These are phyloP conservation scores for Platypus cylindrus DNA, from an alignment of 2,888 invertebrate species.

Conservation along the genomic window DNA sequence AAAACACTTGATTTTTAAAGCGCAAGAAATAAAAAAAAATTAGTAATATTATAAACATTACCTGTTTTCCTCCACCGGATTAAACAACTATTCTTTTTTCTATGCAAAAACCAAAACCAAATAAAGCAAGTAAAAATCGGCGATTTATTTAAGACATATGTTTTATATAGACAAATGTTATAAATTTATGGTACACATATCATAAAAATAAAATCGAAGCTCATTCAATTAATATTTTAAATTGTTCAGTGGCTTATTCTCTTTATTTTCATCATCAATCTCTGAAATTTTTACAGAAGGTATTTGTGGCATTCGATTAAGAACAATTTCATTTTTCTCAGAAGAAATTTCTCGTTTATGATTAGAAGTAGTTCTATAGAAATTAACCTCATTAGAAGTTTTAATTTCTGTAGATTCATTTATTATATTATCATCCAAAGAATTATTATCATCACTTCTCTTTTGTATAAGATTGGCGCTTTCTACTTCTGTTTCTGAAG, in stretches of 20 bases:
- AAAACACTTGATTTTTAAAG: too few relatives aligned
- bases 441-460: too few relatives aligned
- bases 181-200: too few relatives aligned
- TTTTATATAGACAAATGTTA: too few relatives aligned
- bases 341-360: slow-evolving; percentile 18
- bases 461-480: too few relatives aligned
- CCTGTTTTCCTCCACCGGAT: slow-evolving; percentile 9
- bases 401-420: too few relatives aligned
- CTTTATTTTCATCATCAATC: slow-evolving; percentile 18
- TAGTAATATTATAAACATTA: slow-evolving; percentile 5
- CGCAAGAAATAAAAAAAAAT: too few relatives aligned
- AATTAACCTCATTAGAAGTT: slow-evolving; percentile 25
- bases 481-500: too few relatives aligned
- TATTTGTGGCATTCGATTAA: too few relatives aligned
- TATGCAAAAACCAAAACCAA: slow-evolving; percentile 8
- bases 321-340: slow-evolving; percentile 19
- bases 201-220: too few relatives aligned
- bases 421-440: too few relatives aligned
- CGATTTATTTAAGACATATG: slow-evolving; percentile 11
- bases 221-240: slow-evolving; percentile 34
- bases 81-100: slow-evolving; percentile 10
- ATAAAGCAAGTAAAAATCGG: slow-evolving; percentile 7
- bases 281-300: slow-evolving; percentile 6
- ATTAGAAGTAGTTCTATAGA: slow-evolving; percentile 21
- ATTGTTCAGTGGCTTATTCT: slow-evolving; percentile 17